Conservation (phyloP, 2,113 vertebrate species). For the Numida meleagris region DNA sequence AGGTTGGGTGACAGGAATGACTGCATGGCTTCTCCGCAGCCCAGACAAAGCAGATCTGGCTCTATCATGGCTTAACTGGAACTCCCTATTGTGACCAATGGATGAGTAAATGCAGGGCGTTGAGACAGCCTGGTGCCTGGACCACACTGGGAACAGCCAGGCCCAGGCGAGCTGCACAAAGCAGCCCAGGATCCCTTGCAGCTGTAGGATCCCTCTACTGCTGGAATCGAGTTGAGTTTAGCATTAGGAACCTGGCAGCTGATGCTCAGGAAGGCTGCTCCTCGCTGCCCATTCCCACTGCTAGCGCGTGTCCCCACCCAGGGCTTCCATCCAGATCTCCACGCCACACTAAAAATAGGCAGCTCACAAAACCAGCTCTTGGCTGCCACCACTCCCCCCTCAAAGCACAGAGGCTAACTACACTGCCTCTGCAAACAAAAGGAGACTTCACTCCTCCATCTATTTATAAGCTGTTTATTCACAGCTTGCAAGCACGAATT, state of each 20-base stretch:
- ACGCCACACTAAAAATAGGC: slow-evolving; percentile 55
- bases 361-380: slow-evolving; percentile 49
- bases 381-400: slow-evolving; percentile 38
- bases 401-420: slow-evolving; percentile 18
- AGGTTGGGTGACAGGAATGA: neutral
- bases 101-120: neutral
- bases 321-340: slow-evolving; percentile 34
- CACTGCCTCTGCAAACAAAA: slow-evolving; percentile 44
- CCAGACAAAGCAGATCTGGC: neutral
- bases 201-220: neutral
- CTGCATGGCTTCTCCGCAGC: neutral
- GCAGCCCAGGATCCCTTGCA: neutral
- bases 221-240: neutral
- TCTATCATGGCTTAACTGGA: neutral
- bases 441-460: slow-evolving; percentile 53
- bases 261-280: slow-evolving; percentile 14
- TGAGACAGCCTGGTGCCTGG: neutral
- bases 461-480: slow-evolving; percentile 66
- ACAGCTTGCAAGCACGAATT: slow-evolving; percentile 51
- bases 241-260: neutral
- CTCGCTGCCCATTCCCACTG: slow-evolving; percentile 18
- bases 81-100: neutral
- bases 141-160: neutral
- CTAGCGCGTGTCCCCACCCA: slow-evolving; percentile 14
- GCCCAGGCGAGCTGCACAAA: neutral